phyloP scores from a whole-genome alignment of 1,140 invertebrate species.

The Marisa cornuarietis region DNA sequence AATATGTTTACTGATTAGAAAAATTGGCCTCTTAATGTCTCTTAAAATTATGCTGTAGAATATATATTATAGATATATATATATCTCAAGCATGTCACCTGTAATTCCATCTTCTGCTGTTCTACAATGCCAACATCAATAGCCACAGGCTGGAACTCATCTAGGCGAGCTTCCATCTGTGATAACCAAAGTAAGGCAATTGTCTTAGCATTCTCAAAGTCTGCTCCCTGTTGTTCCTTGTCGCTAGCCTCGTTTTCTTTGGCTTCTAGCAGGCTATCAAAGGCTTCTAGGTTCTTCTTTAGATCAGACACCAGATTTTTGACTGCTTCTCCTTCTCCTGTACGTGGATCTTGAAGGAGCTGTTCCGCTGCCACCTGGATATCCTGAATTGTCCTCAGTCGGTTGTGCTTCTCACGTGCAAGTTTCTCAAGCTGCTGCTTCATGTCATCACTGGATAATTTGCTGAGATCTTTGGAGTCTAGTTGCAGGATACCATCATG shows the following conservation, averaged over 20 bases:
- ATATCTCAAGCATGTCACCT: slow-evolving; percentile 65
- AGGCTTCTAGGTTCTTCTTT: slow-evolving; percentile 87
- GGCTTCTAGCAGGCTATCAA: slow-evolving; percentile 76
- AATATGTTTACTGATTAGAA: background rate
- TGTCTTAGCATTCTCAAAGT: slow-evolving; percentile 85
- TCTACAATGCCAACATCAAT: slow-evolving; percentile 86
- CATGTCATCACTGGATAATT: slow-evolving; percentile 77
- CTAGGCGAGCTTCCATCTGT: slow-evolving; percentile 77
- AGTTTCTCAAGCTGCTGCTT: slow-evolving; percentile 73
- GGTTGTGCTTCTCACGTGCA: slow-evolving; percentile 69
- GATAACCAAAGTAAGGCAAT: slow-evolving; percentile 88
- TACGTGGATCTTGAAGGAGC: slow-evolving; percentile 76
- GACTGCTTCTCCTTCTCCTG: slow-evolving; percentile 77
- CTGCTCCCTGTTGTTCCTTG: slow-evolving; percentile 82
- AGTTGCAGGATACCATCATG: slow-evolving; percentile 77
- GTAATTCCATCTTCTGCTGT: slow-evolving; percentile 85
- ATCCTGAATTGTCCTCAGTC: slow-evolving; percentile 76
- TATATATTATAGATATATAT: no score
- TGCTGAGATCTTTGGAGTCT: slow-evolving; percentile 77
- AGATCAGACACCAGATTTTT: slow-evolving; percentile 79
- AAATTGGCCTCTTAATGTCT: background rate
- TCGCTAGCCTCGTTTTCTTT: slow-evolving; percentile 83
- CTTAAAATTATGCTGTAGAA: background rate
- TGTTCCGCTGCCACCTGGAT: slow-evolving; percentile 83
- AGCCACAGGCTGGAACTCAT: slow-evolving; percentile 82